Evolutionary conservation across 2,113 vertebrate genomes (phyloP), one percentile per base, ranked within the genome.

Genomic region (Thunnus thynnus): DNA sequence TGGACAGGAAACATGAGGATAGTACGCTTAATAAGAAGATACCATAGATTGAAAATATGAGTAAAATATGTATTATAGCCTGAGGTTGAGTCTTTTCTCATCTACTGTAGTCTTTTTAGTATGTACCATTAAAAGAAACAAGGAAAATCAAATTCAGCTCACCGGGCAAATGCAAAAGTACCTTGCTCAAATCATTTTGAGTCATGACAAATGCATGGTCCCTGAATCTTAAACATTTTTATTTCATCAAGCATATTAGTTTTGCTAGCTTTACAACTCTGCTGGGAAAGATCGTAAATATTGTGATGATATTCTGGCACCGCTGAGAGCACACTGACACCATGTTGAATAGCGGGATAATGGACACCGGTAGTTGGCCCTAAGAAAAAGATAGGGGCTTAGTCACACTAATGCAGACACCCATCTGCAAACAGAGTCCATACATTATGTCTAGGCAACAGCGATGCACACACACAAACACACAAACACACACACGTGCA

Each of bases 251-350:
- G 52, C 25, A 55, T 32, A 16, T 65, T 55, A 48, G n/a, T 66
- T 79, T 72, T 16, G 18, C 56, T 18, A 13, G 14, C 48, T 69
- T 71, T 73, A 64, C 36, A 58, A 51, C 66, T 60, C 57, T 76
- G 41, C 54, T 30, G 22, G 68, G 55, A 85, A 74, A 56, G 27
- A 69, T 76, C 16, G 2, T 70, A 79, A 72, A 82, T 80, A 72
- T 82, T 85, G 65, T n/a, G 11, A 57, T 51, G 65, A 83, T 78
- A 83, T 78, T 79, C 77, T 86, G 85, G 73, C 76, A 25, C 11
- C 1, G 46, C 57, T 46, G 52, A 60, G 46, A 46, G 69, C 72
- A 63, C 62, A 64, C 6, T 72, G 58, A 81, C 65, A 79, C 47
- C 20, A 9, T 3, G 69, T 32, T 77, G 52, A 76, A 81, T 36